Percentiles rank a stretch among this genome's conserved stretches.
Evolutionary conservation across 2,797 vertebrate genomes (phyloP).

Genomic region (Acipenser transmontanus): DNA sequence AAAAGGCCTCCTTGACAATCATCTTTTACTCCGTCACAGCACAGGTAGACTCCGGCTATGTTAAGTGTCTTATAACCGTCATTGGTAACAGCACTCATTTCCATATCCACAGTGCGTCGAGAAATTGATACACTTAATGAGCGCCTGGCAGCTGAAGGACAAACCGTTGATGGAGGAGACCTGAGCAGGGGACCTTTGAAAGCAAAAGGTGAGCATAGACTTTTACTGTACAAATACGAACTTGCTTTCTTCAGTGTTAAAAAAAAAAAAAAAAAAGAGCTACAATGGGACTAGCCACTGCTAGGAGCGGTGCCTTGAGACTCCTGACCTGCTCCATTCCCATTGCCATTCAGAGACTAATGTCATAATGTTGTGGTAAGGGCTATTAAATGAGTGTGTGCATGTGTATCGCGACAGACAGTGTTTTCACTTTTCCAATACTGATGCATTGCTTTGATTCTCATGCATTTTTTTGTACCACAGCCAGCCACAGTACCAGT

Average conservation of each 20-base stretch:
- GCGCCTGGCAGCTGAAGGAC: slow-evolving; percentile 86
- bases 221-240: neutral
- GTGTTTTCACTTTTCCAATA: neutral
- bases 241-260: neutral
- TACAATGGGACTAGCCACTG: too few species aligned
- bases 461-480: slow-evolving; percentile 31
- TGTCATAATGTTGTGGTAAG: too few species aligned
- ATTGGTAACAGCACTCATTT: too few species aligned
- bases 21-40: too few species aligned
- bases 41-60: too few species aligned
- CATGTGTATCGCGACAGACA: neutral
- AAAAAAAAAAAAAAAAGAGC: neutral
- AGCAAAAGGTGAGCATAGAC: slow-evolving; percentile 76
- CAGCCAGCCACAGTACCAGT: slow-evolving; percentile 97
- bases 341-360: too few species aligned
- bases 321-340: too few species aligned
- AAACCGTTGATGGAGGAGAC: slow-evolving; percentile 85
- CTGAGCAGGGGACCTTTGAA: slow-evolving; percentile 90
- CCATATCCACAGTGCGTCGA: slow-evolving; percentile 72
- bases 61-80: too few species aligned
- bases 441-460: neutral
- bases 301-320: too few species aligned
- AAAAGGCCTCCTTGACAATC: too few species aligned
- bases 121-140: slow-evolving; percentile 96
- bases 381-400: too few species aligned